Evolutionary conservation across 2,888 invertebrate species (phyloP), one percentile per base, ranked within the genome.

Genomic region (Celastrina argiolus): DNA sequence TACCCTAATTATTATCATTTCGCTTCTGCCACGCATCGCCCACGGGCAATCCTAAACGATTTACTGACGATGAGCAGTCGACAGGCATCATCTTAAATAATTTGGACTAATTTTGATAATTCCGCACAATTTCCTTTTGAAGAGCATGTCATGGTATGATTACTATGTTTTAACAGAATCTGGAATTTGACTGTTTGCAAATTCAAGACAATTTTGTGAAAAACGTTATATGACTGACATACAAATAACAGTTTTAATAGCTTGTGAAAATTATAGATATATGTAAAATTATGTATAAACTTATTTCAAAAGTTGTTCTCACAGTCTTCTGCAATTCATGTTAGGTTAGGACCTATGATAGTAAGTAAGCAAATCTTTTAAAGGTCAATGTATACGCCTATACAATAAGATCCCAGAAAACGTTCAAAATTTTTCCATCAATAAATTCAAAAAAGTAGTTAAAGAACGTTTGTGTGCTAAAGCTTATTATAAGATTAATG

Each of bases 51-150:
- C 75, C 61, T 39, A 81, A 81, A 82, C 82, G 82, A 78, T 78
- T 71, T 75, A 71, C 78, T 80, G 82, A 76, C 79, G 82, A 83
- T 81, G 81, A 80, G 82, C 80, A 81, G 81, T 76, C 78, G 75
- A 78, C 79, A 76, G 82, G 81, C 82, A 82, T 82, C 79, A 78
- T 79, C 77, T 74, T 74, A 81, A 87, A 89, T 90, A 91, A 90
- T 91, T 89, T 85, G 82, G 80, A 79, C 82, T 85, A 88, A 90
- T 90, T 91, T 87, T 77, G 81, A 81, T 86, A 88, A 88, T 89
- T 88, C 79, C 73, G 80, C 81, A 83, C 81, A 87, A 87, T 88
- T 87, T 86, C 72, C 79, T 75, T 76, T 78, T 75, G 76, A 87
- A 84, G 83, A 82, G 85, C 87, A 88, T 88, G 87, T 88, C 87